These are phyloP conservation scores for Hippopotamyrus pictus DNA, from an alignment of 2,797 vertebrate species.

Conservation along the genomic window DNA sequence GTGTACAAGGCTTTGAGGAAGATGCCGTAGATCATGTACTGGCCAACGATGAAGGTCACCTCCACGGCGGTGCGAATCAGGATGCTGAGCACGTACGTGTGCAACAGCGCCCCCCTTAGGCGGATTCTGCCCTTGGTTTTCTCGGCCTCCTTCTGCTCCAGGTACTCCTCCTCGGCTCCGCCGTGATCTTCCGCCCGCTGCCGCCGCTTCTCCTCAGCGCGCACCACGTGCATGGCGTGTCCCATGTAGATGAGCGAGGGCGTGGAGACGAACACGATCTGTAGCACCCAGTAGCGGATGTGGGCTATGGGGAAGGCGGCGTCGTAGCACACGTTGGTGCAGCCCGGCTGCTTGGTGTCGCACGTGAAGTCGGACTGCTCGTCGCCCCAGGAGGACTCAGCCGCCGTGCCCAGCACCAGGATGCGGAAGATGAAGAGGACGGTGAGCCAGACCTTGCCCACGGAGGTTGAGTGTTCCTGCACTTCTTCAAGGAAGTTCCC, in stretches of 20 bases:
- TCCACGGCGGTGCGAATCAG: slow-evolving; percentile 89
- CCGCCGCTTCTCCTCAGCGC: slow-evolving; percentile 77
- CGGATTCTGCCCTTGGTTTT: slow-evolving; percentile 60
- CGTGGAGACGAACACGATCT: slow-evolving; percentile 96
- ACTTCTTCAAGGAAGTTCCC: slow-evolving; percentile 95
- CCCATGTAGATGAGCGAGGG: slow-evolving; percentile 94
- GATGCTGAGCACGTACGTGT: slow-evolving; percentile 88
- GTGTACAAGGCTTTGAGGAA: slow-evolving; percentile 81
- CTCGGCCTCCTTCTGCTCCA: slow-evolving; percentile 46
- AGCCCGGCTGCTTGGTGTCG: slow-evolving; percentile 87
- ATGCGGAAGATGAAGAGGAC: slow-evolving; percentile 96
- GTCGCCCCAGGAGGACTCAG: slow-evolving; percentile 94
- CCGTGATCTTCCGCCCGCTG: slow-evolving; percentile 60
- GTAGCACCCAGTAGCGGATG: slow-evolving; percentile 94
- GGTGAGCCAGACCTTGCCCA: slow-evolving; percentile 94
- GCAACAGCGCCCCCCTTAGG: slow-evolving; percentile 77
- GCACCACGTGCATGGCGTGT: slow-evolving; percentile 86
- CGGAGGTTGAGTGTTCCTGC: slow-evolving; percentile 93
- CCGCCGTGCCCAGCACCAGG: slow-evolving; percentile 89
- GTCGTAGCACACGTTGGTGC: slow-evolving; percentile 93
- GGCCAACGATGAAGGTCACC: slow-evolving; percentile 84
- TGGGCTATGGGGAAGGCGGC: slow-evolving; percentile 95
- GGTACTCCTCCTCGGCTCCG: slow-evolving; percentile 41
- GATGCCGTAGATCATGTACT: slow-evolving; percentile 88
- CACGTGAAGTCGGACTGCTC: slow-evolving; percentile 94